phyloP scores from a whole-genome alignment of 2,888 invertebrate species.

The Rhingia campestris region DNA sequence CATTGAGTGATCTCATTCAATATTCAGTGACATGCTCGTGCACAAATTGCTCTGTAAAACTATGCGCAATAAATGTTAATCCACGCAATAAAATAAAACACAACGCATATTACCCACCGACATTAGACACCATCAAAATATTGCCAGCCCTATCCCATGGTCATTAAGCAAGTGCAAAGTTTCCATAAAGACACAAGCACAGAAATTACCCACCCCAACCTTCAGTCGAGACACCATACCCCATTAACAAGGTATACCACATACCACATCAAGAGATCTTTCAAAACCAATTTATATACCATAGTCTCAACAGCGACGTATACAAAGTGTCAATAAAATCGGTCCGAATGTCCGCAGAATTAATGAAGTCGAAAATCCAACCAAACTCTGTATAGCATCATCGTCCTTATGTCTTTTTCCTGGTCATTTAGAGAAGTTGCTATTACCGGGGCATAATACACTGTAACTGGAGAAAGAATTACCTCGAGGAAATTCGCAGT shows the following conservation, averaged over 20 bases:
- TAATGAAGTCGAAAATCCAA: constrained; percentile 68
- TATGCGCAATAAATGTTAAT: constrained; percentile 66
- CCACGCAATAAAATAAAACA: constrained; percentile 60
- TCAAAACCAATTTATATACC: constrained; percentile 62
- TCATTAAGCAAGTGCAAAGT: constrained; percentile 59
- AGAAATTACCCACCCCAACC: constrained; percentile 43
- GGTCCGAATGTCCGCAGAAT: constrained; percentile 59
- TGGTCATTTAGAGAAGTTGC: constrained; percentile 7
- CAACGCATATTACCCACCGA: constrained; percentile 48
- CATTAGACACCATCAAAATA: constrained; percentile 30
- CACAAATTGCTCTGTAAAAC: constrained; percentile 69
- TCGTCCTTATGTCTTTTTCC: background rate
- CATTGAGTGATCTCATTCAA: constrained; percentile 40
- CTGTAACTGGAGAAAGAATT: constrained; percentile 50
- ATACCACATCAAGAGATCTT: constrained; percentile 16
- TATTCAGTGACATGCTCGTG: constrained; percentile 64
- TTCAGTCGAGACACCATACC: constrained; percentile 13
- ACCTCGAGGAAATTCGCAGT: constrained; percentile 48
- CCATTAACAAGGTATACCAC: constrained; percentile 6
- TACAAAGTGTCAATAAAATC: constrained; percentile 66
- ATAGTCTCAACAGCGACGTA: constrained; percentile 62
- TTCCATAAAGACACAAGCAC: constrained; percentile 47
- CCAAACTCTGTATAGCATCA: constrained; percentile 40
- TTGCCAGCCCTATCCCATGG: constrained; percentile 13
- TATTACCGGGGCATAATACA: constrained; percentile 3